phyloP scores from a whole-genome alignment of 2,113 vertebrate genomes.

The Atlantisia rogersi region DNA sequence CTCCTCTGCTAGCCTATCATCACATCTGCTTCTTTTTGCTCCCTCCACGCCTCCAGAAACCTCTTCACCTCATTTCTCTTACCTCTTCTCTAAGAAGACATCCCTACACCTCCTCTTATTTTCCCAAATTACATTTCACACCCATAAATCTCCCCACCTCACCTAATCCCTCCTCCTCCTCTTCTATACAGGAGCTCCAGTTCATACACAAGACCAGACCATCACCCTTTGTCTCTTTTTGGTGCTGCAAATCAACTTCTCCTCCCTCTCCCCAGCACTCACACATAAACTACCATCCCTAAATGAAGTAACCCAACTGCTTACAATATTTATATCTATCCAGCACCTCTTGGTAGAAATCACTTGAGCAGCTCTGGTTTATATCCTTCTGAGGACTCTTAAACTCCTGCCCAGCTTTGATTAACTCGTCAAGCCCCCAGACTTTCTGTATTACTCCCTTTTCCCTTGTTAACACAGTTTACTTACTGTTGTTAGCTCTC shows the following conservation, averaged over 20 bases:
- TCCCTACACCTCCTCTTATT: neutral
- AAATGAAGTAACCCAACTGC: neutral
- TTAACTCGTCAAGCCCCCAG: neutral
- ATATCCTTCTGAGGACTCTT: neutral
- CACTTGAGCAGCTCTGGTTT: constrained; percentile 2
- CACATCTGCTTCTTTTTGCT: neutral
- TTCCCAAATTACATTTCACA: neutral
- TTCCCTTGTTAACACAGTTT: neutral
- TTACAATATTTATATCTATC: neutral
- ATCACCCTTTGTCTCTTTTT: neutral
- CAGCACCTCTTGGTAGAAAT: neutral
- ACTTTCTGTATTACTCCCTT: neutral
- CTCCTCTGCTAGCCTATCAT: neutral
- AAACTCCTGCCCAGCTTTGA: neutral
- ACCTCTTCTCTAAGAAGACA: neutral
- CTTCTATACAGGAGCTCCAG: neutral
- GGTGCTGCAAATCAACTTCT: neutral
- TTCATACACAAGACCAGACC: neutral
- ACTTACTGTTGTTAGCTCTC: neutral
- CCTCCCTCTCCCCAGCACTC: neutral
- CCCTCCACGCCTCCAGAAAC: neutral
- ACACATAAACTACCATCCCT: rapidly evolving
- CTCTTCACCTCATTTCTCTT: neutral
- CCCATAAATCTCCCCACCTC: rapidly evolving
- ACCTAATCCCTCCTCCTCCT: neutral